phyloP scores from a whole-genome alignment of 2,797 vertebrate genomes.

The Carapus acus region DNA sequence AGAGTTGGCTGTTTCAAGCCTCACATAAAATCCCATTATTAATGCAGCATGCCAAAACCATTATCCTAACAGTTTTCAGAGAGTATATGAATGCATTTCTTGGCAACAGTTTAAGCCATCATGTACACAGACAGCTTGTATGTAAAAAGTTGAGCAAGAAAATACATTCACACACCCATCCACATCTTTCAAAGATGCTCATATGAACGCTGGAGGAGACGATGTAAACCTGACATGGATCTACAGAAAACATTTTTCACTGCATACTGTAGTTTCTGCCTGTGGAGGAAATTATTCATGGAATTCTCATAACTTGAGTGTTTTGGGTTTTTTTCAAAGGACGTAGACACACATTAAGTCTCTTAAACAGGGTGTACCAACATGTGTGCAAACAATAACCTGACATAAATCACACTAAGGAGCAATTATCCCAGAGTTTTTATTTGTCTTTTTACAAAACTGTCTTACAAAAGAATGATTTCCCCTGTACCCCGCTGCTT shows the following conservation, averaged over 20 bases:
- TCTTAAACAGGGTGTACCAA: no score
- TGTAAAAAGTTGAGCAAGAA: conserved; percentile 17
- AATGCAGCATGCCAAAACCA: conserved; percentile 64
- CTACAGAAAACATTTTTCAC: background rate
- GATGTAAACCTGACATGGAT: background rate
- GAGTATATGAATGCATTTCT: conserved; percentile 66
- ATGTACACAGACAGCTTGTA: conserved; percentile 27
- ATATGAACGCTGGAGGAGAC: no score
- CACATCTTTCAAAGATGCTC: background rate
- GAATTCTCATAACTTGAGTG: background rate
- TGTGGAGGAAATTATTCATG: background rate
- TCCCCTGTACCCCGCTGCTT: conserved; percentile 52
- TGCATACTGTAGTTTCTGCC: background rate
- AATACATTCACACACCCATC: no score
- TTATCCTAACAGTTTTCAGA: conserved; percentile 62
- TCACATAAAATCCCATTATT: conserved; percentile 62
- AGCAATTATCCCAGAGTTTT: conserved; percentile 63
- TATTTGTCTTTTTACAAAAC: conserved; percentile 71
- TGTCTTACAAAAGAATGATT: conserved; percentile 65
- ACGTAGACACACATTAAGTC: no score
- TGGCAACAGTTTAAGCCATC: conserved; percentile 47
- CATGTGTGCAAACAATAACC: background rate
- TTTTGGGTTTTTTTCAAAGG: background rate
- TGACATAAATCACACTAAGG: conserved; percentile 11
- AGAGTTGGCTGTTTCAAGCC: conserved; percentile 53